Conservation (phyloP, 2,888 invertebrate genomes). For the Tetramorium bicarinatum region DNA sequence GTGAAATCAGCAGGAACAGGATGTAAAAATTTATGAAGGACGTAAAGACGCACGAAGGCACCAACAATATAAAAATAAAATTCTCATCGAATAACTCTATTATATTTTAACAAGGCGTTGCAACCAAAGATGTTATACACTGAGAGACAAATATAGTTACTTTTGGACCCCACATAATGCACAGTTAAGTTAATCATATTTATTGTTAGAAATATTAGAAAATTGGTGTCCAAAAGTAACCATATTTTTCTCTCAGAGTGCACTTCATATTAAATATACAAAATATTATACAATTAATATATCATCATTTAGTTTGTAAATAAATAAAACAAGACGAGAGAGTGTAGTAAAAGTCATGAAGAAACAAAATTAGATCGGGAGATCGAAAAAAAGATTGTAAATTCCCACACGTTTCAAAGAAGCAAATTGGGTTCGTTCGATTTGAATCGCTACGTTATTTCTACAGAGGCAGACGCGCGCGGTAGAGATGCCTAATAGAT, state of each 20-base stretch:
- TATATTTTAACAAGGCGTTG: not conserved
- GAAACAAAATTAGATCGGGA: not conserved
- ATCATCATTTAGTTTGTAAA: too few relatives aligned
- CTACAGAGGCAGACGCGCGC: too few relatives aligned
- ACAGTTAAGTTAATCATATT: too few relatives aligned
- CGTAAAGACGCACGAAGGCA: not conserved
- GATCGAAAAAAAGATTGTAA: not conserved
- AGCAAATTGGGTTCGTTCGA: not conserved
- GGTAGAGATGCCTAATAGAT: not conserved
- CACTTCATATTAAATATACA: not conserved
- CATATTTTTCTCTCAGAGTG: too few relatives aligned
- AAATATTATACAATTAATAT: not conserved
- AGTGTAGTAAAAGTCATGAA: not conserved
- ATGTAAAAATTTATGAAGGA: slow-evolving; percentile 7
- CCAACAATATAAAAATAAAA: not conserved
- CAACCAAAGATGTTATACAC: not conserved
- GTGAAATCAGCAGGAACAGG: not conserved
- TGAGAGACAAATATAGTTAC: too few relatives aligned
- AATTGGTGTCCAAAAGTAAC: too few relatives aligned
- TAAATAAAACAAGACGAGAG: not conserved
- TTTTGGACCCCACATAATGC: too few relatives aligned
- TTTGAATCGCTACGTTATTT: slow-evolving; percentile 14
- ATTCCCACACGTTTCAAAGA: not conserved
- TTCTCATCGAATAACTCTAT: not conserved
- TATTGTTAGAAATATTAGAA: too few relatives aligned